Percentiles rank a stretch among this genome's conserved stretches.
phyloP scores from a whole-genome alignment of 2,888 invertebrate species.

The Lepidocyrtinus sp. region DNA sequence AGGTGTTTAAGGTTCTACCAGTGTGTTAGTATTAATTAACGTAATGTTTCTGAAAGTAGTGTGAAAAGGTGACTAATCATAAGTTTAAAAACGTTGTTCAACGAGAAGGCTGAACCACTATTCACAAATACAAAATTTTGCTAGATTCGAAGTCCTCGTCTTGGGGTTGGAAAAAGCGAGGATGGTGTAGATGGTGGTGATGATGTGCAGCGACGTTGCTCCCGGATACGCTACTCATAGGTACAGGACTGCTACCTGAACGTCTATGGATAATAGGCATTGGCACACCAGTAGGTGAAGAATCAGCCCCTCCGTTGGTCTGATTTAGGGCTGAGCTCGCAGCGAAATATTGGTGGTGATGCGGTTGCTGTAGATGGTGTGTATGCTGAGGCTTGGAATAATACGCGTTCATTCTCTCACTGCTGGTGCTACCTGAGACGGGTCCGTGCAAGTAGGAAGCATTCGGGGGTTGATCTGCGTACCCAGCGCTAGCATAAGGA shows the following conservation, averaged over 20 bases:
- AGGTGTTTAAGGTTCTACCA: too few species aligned
- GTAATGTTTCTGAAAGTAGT: too few species aligned
- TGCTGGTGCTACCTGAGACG: constrained; percentile 33
- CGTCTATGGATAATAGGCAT: constrained; percentile 66
- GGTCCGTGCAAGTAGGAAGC: constrained; percentile 65
- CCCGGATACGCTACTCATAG: constrained; percentile 61
- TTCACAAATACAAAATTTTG: constrained; percentile 66
- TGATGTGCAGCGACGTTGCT: constrained; percentile 31
- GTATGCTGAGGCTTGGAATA: constrained; percentile 22
- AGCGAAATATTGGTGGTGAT: constrained; percentile 14
- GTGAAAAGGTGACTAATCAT: too few species aligned
- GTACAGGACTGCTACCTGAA: constrained; percentile 69
- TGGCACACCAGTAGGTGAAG: constrained; percentile 46
- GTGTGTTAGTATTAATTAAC: too few species aligned
- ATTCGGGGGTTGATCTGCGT: constrained; percentile 40
- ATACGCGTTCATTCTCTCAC: constrained; percentile 51
- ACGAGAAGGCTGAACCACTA: too few species aligned
- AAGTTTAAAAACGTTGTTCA: too few species aligned
- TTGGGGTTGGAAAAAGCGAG: constrained; percentile 50
- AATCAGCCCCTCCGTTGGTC: constrained; percentile 30
- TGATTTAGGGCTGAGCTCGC: background rate
- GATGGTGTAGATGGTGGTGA: constrained; percentile 44
- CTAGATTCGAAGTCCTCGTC: constrained; percentile 66
- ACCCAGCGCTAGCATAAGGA: background rate
- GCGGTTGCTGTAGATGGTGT: too few species aligned